phyloP scores from a whole-genome alignment of 2,797 vertebrate species.

The Notamacropus eugenii region DNA sequence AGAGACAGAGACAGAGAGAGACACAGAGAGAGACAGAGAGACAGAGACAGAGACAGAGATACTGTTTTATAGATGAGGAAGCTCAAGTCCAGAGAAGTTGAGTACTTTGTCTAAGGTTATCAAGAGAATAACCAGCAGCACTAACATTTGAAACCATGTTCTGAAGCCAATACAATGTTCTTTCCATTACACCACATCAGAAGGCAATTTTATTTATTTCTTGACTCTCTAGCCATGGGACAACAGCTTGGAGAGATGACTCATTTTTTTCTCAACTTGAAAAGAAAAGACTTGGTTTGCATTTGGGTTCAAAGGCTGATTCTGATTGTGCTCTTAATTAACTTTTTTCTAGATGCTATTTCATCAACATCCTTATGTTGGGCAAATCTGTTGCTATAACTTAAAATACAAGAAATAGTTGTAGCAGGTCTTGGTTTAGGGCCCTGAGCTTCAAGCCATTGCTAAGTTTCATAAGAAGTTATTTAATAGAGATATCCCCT shows the following conservation, averaged over 20 bases:
- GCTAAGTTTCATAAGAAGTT: neutral
- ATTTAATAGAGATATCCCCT: rapidly evolving
- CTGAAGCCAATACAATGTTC: neutral
- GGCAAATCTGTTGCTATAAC: neutral
- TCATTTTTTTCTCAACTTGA: neutral
- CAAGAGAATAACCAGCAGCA: neutral
- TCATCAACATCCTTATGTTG: rapidly evolving
- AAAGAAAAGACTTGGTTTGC: too few relatives aligned
- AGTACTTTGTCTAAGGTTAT: neutral
- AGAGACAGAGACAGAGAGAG: neutral
- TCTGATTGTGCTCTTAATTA: neutral
- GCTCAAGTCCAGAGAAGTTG: neutral
- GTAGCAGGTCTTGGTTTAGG: rapidly evolving
- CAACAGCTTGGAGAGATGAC: neutral
- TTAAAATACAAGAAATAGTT: rapidly evolving
- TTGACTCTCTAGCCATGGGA: neutral
- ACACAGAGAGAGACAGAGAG: neutral
- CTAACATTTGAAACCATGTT: neutral
- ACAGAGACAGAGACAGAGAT: neutral
- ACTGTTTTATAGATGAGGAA: neutral
- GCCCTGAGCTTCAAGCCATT: rapidly evolving
- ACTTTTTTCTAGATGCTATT: neutral
- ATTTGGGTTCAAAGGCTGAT: neutral
- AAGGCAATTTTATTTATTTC: neutral
- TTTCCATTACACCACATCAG: neutral